phyloP scores from a whole-genome alignment of 1,140 invertebrate species.

The Nylanderia fulva region DNA sequence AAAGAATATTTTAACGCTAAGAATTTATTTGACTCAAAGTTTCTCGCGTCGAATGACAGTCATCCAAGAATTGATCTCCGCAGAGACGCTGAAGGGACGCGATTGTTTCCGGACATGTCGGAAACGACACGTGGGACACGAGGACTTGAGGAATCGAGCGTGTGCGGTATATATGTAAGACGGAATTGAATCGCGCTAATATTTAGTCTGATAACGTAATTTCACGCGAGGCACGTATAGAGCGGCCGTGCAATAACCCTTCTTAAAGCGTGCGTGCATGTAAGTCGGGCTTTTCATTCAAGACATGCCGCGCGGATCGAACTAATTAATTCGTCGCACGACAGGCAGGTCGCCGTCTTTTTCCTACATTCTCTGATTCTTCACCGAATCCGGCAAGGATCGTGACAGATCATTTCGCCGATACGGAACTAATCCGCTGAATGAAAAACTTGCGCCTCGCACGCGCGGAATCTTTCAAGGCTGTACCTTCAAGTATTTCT shows the following conservation, averaged over 20 bases:
- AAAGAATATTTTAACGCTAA: not conserved
- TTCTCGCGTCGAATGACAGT: not conserved
- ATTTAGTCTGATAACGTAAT: conserved; percentile 64
- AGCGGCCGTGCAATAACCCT: conserved; percentile 49
- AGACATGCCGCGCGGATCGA: conserved; percentile 69
- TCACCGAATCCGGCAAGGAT: conserved; percentile 42
- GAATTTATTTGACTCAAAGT: not conserved
- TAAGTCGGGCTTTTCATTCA: conserved; percentile 70
- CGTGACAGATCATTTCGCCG: conserved; percentile 69
- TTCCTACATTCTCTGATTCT: conserved; percentile 12
- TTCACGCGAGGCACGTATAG: conserved; percentile 69
- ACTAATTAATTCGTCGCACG: conserved; percentile 76
- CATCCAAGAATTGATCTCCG: not conserved
- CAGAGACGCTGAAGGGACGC: not conserved
- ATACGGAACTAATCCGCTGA: conserved; percentile 67
- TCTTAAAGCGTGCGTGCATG: conserved; percentile 43
- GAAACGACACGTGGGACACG: not conserved
- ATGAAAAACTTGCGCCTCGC: conserved; percentile 62
- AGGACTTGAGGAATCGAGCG: conserved; percentile 46
- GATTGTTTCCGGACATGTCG: not conserved
- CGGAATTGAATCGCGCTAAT: conserved; percentile 66
- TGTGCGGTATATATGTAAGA: too few species aligned
- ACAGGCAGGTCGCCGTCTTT: conserved; percentile 29
- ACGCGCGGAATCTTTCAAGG: conserved; percentile 47
- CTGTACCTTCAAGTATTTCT: not conserved